Evolutionary conservation across 2,113 vertebrate species (phyloP).

Genomic region (Nycticorax nycticorax): DNA sequence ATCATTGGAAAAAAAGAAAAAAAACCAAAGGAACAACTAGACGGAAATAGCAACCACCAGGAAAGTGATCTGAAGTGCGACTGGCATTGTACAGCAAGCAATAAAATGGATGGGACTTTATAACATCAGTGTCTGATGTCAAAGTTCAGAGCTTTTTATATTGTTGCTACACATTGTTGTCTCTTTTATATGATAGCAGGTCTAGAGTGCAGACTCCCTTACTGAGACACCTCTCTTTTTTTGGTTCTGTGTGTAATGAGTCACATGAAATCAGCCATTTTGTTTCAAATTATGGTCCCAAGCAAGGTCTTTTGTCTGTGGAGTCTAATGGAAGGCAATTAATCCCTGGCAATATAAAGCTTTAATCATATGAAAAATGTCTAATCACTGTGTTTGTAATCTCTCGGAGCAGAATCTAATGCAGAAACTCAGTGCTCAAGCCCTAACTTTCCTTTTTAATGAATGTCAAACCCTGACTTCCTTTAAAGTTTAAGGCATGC

Average conservation of each 20-base stretch:
- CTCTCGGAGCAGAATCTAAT: not conserved
- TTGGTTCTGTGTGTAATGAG: not conserved
- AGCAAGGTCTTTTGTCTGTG: not conserved
- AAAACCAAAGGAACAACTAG: not conserved
- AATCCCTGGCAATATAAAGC: not conserved
- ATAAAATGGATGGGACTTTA: not conserved
- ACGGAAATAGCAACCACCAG: not conserved
- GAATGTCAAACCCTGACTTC: not conserved
- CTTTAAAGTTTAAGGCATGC: not conserved
- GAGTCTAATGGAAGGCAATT: not conserved
- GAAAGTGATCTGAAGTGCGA: not conserved
- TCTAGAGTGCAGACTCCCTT: not conserved
- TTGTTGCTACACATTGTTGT: not conserved
- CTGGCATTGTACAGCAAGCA: not conserved
- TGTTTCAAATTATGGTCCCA: not conserved
- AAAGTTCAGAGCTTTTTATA: not conserved
- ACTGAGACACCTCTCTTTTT: not conserved
- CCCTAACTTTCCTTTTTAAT: not conserved
- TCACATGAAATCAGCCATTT: not conserved
- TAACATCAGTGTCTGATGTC: not conserved
- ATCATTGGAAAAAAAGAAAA: not conserved
- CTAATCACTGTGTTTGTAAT: not conserved
- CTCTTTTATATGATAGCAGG: not conserved
- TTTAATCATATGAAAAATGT: conserved; percentile 33
- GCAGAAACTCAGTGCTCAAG: not conserved